phyloP scores from a whole-genome alignment of 2,888 invertebrate species.

The Pseudococcus longispinus region DNA sequence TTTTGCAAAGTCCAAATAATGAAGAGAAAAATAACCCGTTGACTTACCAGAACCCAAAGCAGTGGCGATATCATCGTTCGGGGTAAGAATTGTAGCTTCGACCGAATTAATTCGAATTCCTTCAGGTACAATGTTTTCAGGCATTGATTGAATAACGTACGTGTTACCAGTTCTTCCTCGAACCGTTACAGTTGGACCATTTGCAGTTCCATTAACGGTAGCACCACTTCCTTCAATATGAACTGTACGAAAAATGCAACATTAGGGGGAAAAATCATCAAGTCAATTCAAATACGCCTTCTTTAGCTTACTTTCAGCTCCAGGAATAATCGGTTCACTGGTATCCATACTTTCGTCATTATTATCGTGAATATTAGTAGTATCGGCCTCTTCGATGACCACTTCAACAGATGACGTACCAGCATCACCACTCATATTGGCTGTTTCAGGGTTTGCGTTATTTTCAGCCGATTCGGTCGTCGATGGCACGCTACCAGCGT shows the following conservation, averaged over 20 bases:
- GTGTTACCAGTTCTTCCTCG: constrained; percentile 50
- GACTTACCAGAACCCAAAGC: constrained; percentile 15
- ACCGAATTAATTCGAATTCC: constrained; percentile 63
- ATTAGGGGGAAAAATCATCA: not conserved
- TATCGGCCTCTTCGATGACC: constrained; percentile 52
- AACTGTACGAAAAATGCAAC: not conserved
- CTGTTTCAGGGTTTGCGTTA: not conserved
- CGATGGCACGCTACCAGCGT: not conserved
- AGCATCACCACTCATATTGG: constrained; percentile 15
- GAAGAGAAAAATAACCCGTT: not conserved
- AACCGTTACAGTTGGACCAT: constrained; percentile 27
- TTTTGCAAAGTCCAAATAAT: not conserved
- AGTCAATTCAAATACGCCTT: not conserved
- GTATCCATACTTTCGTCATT: constrained; percentile 51
- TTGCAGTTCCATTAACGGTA: not conserved
- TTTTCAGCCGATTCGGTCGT: not conserved
- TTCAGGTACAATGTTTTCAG: constrained; percentile 43
- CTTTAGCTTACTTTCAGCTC: not conserved
- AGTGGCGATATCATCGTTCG: constrained; percentile 42
- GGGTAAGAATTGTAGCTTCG: constrained; percentile 62
- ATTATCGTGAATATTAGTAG: constrained; percentile 51
- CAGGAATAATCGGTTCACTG: constrained; percentile 29
- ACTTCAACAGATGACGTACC: constrained; percentile 51
- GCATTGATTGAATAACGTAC: constrained; percentile 51
- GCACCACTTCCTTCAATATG: not conserved